Evolutionary conservation across 64 coral and sea anemone genomes (phyloP).

Genomic region (Orbicella faveolata): DNA sequence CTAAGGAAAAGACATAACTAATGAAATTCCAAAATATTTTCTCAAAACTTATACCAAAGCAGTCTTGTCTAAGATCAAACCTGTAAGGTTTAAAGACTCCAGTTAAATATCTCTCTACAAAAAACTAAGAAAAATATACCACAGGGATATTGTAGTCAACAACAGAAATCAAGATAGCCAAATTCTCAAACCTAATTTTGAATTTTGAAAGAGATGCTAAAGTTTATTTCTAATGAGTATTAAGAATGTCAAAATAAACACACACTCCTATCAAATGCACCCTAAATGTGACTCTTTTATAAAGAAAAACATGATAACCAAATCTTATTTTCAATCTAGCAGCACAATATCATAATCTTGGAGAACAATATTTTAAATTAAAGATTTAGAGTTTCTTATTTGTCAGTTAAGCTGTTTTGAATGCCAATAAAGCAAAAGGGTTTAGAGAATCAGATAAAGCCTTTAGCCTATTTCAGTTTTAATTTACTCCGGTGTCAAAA

Average conservation of each 20-base stretch:
- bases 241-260: neutral
- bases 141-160: too few species aligned
- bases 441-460: neutral
- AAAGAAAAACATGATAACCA: neutral
- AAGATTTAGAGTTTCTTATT: neutral
- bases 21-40: too few species aligned
- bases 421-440: neutral
- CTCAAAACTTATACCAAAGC: too few species aligned
- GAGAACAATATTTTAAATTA: neutral
- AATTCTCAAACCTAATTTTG: neutral
- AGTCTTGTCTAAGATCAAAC: too few species aligned
- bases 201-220: neutral
- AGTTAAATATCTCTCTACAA: too few species aligned
- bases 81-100: too few species aligned
- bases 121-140: too few species aligned
- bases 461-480: neutral
- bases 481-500: neutral
- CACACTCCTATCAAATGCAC: neutral
- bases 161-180: neutral
- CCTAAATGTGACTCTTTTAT: neutral
- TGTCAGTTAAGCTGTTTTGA: neutral
- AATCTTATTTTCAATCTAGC: neutral
- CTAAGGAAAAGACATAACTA: slow-evolving; percentile 37
- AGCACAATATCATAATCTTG: neutral
- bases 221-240: neutral